Conservation (phyloP, 1,140 invertebrate species). For the Brachionus calyciflorus region DNA sequence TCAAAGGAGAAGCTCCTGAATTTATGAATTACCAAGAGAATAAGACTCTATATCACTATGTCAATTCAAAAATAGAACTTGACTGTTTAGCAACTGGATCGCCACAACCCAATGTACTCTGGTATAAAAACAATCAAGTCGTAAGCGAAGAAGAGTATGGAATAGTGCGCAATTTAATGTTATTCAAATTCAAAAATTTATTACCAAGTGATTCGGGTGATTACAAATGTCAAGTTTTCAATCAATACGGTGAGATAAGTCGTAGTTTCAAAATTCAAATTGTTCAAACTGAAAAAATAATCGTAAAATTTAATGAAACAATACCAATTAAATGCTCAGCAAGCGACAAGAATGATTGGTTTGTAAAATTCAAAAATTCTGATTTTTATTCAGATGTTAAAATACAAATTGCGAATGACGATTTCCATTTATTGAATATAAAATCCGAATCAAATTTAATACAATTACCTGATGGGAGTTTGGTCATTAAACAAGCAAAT, state of each 20-base stretch:
- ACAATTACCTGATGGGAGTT: neutral
- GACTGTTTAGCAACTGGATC: neutral
- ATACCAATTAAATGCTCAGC: neutral
- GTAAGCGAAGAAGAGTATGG: neutral
- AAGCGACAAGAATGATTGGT: neutral
- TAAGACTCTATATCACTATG: neutral
- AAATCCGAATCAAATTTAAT: neutral
- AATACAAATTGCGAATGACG: neutral
- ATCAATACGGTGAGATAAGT: constrained; percentile 4
- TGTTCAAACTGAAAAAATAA: neutral
- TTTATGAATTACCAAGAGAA: neutral
- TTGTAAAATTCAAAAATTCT: neutral
- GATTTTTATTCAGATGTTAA: neutral
- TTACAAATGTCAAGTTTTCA: constrained; percentile 1
- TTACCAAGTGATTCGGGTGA: neutral
- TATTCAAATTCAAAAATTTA: neutral
- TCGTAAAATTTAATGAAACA: neutral
- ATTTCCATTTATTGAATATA: neutral
- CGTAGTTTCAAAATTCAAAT: neutral
- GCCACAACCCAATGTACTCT: neutral
- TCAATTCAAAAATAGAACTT: neutral
- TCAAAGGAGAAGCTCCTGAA: neutral
- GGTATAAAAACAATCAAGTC: constrained; percentile 16
- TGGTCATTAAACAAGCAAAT: neutral
- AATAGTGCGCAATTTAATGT: neutral